Evolutionary conservation across 2,888 invertebrate species (phyloP).

Genomic region (Lamellibrachia columna): DNA sequence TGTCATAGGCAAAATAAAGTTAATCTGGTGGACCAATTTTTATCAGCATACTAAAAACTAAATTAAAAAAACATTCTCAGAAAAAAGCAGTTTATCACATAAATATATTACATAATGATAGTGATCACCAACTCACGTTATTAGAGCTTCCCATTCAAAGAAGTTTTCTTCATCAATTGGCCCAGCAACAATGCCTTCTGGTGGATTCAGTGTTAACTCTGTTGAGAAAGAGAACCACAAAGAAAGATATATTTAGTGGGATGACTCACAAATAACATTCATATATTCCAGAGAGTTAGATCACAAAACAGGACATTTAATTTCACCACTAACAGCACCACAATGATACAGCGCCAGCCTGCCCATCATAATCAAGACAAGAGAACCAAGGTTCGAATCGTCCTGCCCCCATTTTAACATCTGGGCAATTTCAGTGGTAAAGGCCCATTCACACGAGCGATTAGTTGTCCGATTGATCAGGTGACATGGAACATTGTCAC

Average conservation of each 20-base stretch:
- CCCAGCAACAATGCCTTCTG: slow-evolving; percentile 96
- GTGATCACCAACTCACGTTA: slow-evolving; percentile 75
- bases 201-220: slow-evolving; percentile 92
- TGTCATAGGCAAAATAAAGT: not conserved
- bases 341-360: too few species aligned
- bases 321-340: too few species aligned
- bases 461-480: too few species aligned
- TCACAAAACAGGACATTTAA: not conserved
- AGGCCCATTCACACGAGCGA: too few species aligned
- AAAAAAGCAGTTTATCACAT: too few species aligned
- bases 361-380: too few species aligned
- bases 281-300: not conserved
- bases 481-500: too few species aligned
- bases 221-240: slow-evolving; percentile 27
- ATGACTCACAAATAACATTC: not conserved
- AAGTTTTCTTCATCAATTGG: slow-evolving; percentile 99
- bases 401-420: too few species aligned
- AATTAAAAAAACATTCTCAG: too few species aligned
- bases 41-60: too few species aligned
- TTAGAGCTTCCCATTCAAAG: slow-evolving; percentile 99
- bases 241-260: not conserved
- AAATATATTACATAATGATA: not conserved
- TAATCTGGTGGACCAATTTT: not conserved
- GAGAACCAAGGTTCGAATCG: too few species aligned
- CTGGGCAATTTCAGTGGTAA: too few species aligned